These are phyloP conservation scores for Elysia chlorotica DNA, from an alignment of 1,140 invertebrate genomes.

Conservation along the genomic window DNA sequence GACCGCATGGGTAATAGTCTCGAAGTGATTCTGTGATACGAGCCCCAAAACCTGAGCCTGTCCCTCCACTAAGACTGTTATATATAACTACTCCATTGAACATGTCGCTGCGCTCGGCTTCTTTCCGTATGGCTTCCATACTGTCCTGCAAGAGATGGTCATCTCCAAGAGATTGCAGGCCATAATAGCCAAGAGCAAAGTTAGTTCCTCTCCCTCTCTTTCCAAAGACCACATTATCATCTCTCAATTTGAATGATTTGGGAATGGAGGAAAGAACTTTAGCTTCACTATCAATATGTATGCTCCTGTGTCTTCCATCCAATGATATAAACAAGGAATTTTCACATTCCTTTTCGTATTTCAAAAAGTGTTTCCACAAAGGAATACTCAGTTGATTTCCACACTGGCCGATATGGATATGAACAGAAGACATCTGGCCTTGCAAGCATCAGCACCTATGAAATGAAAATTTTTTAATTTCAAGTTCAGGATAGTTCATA, in stretches of 20 bases:
- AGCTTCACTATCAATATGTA: slow-evolving; percentile 50
- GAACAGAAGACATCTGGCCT: slow-evolving; percentile 24
- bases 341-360: not conserved
- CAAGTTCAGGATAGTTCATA: too few species aligned
- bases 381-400: slow-evolving; percentile 23
- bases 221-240: slow-evolving; percentile 48
- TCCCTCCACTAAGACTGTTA: slow-evolving; percentile 58
- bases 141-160: slow-evolving; percentile 46
- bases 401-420: slow-evolving; percentile 22
- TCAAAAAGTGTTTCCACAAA: slow-evolving; percentile 11
- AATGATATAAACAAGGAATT: slow-evolving; percentile 27
- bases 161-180: slow-evolving; percentile 39
- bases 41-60: slow-evolving; percentile 57
- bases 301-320: slow-evolving; percentile 38
- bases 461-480: too few species aligned
- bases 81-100: slow-evolving; percentile 48
- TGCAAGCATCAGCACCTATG: too few species aligned
- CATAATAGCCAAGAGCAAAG: slow-evolving; percentile 57
- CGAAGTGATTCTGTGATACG: slow-evolving; percentile 46
- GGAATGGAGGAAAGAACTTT: slow-evolving; percentile 41
- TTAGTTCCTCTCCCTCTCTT: slow-evolving; percentile 57
- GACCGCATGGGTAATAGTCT: slow-evolving; percentile 49
- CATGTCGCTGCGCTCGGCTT: slow-evolving; percentile 51
- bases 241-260: slow-evolving; percentile 34
- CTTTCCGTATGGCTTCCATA: slow-evolving; percentile 45